phyloP scores from a whole-genome alignment of 2,113 vertebrate genomes.

The Labrus mixtus region DNA sequence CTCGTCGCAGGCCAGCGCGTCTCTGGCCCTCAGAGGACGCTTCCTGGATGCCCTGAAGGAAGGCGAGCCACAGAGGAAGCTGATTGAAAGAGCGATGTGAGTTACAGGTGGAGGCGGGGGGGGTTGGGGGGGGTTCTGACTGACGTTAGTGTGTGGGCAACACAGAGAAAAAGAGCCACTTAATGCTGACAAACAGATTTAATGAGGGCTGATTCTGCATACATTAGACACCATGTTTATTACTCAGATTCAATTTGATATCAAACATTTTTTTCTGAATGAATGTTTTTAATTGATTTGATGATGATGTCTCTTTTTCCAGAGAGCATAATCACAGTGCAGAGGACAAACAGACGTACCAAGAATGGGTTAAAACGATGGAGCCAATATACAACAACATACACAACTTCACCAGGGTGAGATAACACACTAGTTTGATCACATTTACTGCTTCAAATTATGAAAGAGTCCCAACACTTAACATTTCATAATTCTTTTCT shows the following conservation, averaged over 20 bases:
- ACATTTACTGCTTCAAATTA: neutral
- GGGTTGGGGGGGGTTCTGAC: conserved; percentile 14
- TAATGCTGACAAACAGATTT: conserved; percentile 22
- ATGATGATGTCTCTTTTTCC: conserved; percentile 25
- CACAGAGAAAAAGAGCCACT: conserved; percentile 8
- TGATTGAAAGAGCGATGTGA: conserved; percentile 80
- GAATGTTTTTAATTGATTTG: neutral
- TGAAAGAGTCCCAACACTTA: neutral
- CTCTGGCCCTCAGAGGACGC: conserved; percentile 80
- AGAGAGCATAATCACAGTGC: conserved; percentile 68
- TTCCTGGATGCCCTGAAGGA: conserved; percentile 74
- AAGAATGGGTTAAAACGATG: conserved; percentile 77
- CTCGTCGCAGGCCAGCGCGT: conserved; percentile 79
- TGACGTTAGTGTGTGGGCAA: conserved; percentile 29
- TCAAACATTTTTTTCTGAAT: neutral
- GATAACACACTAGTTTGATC: conserved; percentile 9
- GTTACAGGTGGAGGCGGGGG: conserved; percentile 29
- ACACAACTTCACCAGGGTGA: conserved; percentile 68
- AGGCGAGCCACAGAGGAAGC: conserved; percentile 72
- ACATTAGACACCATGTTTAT: neutral
- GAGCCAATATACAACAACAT: conserved; percentile 69
- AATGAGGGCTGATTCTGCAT: neutral
- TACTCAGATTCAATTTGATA: neutral
- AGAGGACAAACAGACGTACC: conserved; percentile 64
- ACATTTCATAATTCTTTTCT: neutral